Percentiles rank a stretch among this genome's conserved stretches.
These are phyloP conservation scores for Pedionomus torquatus DNA, from an alignment of 2,113 vertebrate genomes.

Conservation along the genomic window DNA sequence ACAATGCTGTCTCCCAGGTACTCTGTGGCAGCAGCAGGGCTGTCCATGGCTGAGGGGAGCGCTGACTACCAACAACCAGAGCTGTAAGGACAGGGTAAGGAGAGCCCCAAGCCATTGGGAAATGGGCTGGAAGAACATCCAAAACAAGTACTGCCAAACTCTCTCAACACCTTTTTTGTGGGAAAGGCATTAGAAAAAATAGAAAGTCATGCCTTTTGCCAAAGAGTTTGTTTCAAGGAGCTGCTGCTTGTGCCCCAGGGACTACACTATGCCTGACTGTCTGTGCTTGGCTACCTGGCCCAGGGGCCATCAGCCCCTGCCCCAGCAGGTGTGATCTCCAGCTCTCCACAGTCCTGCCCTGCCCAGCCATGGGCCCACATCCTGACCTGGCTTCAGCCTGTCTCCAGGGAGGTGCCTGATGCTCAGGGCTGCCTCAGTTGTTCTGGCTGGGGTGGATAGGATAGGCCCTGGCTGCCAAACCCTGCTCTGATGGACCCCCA, in stretches of 20 bases:
- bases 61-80: neutral
- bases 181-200: neutral
- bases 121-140: neutral
- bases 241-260: neutral
- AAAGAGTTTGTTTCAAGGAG: neutral
- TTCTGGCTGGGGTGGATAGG: neutral
- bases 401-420: accelerated
- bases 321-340: neutral
- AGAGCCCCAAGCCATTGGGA: neutral
- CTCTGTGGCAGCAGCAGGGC: neutral
- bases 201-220: neutral
- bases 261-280: too few species aligned
- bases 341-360: neutral
- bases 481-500: neutral
- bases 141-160: neutral
- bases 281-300: neutral
- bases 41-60: neutral
- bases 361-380: neutral
- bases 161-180: neutral
- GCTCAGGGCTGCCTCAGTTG: neutral
- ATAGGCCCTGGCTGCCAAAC: neutral
- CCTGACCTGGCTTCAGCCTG: neutral
- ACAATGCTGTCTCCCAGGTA: accelerated
- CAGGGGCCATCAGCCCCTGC: neutral
- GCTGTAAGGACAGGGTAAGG: neutral